phyloP scores from a whole-genome alignment of 2,888 invertebrate species.

The Aphodius granarius region DNA sequence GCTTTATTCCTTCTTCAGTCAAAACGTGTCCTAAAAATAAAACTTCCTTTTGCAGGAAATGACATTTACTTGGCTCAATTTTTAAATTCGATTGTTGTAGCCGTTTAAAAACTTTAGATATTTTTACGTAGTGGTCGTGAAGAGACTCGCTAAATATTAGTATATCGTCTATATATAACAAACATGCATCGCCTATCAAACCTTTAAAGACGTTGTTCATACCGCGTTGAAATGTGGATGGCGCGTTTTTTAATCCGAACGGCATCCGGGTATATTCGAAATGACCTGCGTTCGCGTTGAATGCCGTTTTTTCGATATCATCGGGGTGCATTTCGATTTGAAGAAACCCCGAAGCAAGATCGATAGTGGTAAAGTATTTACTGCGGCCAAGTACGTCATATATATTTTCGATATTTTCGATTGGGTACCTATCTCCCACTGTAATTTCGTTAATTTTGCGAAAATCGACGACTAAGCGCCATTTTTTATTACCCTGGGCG shows the following conservation, averaged over 20 bases:
- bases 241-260: slow-evolving; percentile 39
- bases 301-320: slow-evolving; percentile 35
- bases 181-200: no score
- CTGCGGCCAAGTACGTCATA: slow-evolving; percentile 46
- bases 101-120: no score
- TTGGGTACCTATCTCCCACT: slow-evolving; percentile 43
- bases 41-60: no score
- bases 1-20: no score
- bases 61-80: no score
- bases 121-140: no score
- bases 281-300: slow-evolving; percentile 34
- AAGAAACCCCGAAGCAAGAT: slow-evolving; percentile 49
- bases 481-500: slow-evolving; percentile 39
- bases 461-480: slow-evolving; percentile 47
- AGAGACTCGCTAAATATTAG: no score
- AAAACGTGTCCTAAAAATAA: no score
- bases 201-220: no score
- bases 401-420: slow-evolving; percentile 47
- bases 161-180: no score
- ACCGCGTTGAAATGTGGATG: no score
- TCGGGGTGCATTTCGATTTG: slow-evolving; percentile 42
- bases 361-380: slow-evolving; percentile 47
- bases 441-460: slow-evolving; percentile 48
- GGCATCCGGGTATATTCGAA: slow-evolving; percentile 39
- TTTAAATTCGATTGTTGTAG: no score